A percentile compares a stretch with the other conserved stretches of the same genome.
Evolutionary conservation across 2,113 vertebrate species (phyloP).

Genomic region (Austrofundulus limnaeus): DNA sequence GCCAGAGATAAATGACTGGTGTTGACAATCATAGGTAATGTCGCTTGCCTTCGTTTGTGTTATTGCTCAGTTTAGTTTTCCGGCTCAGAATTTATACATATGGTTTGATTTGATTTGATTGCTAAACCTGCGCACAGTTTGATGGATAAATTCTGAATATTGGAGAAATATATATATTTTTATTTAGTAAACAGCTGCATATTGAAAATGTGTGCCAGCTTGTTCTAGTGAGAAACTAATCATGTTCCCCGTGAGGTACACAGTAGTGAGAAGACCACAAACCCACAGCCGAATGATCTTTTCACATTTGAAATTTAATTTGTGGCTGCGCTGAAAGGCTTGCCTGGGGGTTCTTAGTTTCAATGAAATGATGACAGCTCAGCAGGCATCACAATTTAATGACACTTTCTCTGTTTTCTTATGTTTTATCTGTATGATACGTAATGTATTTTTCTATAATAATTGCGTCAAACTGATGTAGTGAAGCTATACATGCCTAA

Average conservation of each 20-base stretch:
- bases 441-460: neutral
- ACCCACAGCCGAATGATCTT: neutral
- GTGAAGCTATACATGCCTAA: neutral
- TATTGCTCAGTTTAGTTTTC: neutral
- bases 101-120: neutral
- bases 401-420: neutral
- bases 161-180: no score
- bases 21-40: slow-evolving; percentile 1
- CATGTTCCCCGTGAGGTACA: neutral
- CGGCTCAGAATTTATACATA: no score
- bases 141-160: no score
- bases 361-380: slow-evolving; percentile 3
- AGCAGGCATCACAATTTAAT: neutral
- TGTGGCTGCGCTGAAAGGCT: neutral
- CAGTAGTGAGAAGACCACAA: neutral
- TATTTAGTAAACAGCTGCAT: neutral
- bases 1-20: neutral
- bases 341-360: neutral
- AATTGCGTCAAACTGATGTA: neutral
- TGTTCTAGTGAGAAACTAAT: no score
- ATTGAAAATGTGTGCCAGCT: neutral
- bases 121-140: no score
- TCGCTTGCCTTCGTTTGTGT: neutral
- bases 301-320: slow-evolving; percentile 1
- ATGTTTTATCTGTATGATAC: neutral